Conservation (phyloP, 2,888 invertebrate species). For the Drosophila cognata region DNA sequence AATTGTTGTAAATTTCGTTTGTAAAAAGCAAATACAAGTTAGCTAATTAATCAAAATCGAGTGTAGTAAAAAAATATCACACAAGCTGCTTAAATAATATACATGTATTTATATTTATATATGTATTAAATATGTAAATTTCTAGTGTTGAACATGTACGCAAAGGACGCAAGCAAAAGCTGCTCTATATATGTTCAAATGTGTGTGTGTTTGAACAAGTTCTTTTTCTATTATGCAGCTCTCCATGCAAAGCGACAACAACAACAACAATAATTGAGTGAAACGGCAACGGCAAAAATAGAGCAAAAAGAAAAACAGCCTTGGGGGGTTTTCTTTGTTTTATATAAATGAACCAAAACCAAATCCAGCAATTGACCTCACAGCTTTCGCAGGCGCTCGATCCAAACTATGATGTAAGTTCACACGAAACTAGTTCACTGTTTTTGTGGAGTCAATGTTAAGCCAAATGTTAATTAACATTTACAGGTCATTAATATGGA, state of each 20-base stretch:
- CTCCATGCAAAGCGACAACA: constrained; percentile 19
- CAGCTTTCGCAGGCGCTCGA: constrained; percentile 98
- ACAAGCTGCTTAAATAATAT: not conserved
- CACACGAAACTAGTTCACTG: not conserved
- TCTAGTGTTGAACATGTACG: not conserved
- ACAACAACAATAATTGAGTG: not conserved
- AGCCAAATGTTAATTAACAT: not conserved
- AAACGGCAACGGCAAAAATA: not conserved
- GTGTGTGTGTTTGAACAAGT: not conserved
- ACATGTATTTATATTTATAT: not conserved
- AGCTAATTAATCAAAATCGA: not conserved
- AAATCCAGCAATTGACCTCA: constrained; percentile 96
- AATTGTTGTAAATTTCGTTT: not conserved
- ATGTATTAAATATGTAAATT: not conserved
- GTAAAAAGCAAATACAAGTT: not conserved
- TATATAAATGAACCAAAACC: constrained; percentile 90
- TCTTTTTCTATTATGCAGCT: constrained; percentile 18
- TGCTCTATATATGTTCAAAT: not conserved
- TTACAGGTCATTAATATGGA: constrained; percentile 96
- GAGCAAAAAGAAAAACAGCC: not conserved
- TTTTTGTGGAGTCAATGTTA: not conserved
- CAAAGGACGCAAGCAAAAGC: not conserved
- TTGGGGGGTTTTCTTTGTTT: constrained; percentile 23
- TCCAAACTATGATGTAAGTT: constrained; percentile 98
- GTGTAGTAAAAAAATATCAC: not conserved